Conservation (phyloP, 2,797 vertebrate genomes). For the Pseudocheirus occidentalis region DNA sequence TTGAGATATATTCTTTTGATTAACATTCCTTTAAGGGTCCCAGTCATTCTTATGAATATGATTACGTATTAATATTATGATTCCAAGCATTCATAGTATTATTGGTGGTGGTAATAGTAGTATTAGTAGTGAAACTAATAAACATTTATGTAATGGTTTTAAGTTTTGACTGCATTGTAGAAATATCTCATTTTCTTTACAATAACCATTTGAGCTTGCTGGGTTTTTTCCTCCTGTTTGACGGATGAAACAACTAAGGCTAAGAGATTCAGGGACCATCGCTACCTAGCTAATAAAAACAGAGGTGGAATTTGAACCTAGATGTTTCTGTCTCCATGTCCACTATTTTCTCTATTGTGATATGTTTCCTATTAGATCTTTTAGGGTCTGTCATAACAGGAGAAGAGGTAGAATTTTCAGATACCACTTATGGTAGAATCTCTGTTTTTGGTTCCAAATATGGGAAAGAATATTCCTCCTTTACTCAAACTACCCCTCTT, state of each 20-base stretch:
- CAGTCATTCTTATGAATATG: neutral
- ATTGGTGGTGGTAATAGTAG: no score
- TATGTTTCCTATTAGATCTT: neutral
- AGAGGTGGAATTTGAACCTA: neutral
- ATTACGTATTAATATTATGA: neutral
- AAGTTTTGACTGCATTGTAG: neutral
- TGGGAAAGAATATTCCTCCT: neutral
- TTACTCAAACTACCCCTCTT: neutral
- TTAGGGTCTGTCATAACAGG: neutral
- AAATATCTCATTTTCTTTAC: neutral
- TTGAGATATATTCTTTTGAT: neutral
- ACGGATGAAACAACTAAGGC: neutral
- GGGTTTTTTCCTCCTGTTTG: neutral
- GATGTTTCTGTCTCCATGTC: neutral
- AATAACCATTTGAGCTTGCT: neutral
- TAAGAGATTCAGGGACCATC: neutral
- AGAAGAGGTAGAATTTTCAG: neutral
- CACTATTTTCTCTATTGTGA: neutral
- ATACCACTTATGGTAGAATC: neutral
- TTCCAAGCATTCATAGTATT: neutral
- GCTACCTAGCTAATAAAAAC: neutral
- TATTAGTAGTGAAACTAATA: neutral
- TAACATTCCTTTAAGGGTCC: neutral
- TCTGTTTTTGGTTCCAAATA: neutral
- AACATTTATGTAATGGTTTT: neutral